Base-by-base conservation (phyloP, 2,113 vertebrate genomes). In the Phaethon lepturus region DNA sequence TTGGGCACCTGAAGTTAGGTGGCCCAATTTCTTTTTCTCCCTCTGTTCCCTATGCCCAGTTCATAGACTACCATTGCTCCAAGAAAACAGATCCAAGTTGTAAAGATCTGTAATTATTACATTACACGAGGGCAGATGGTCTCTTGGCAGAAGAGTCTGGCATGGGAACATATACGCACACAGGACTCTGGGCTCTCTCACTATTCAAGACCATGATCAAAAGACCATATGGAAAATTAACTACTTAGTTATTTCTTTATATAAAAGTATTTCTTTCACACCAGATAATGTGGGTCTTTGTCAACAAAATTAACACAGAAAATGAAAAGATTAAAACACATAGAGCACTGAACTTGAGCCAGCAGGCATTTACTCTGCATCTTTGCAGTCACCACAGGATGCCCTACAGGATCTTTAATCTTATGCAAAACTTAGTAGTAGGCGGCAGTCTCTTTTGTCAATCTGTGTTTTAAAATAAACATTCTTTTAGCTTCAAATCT, bases 41-140 rank as follows among this genome's bases (percentile, higher is more conserved):
- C n/a, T 89, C 78, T 40, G 76, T 29, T 81, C 50, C 55, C 60
- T 76, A 4, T 31, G 4, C 42, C 18, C 6, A 2, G 15, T 44
- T 60, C 35, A 31, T 0, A 71, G 77, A 38, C 29, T 55, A 44
- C 11, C 13, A 63, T 7, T 28, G 56, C 31, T 93, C 31, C 53
- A 63, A 68, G 69, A 83, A 83, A 56, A 58, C 40, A 90, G 71
- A 77, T 79, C 91, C 88, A 82, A 90, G 66, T 47, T 75, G n/a
- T 79, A 84, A 97, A 80, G 56, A 92, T 49, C 18, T 14, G 3
- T 74, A 90, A 93, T 96, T 90, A 94, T 42, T 45, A 33, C 73
- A 89, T 59, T 77, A 91, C 28, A 83, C 1, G 7, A 85, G 35
- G 90, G 83, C 77, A 97, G 78, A 92, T 77, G 81, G 47, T 53